Conservation (phyloP, 2,113 vertebrate genomes). For the Tursiops truncatus region DNA sequence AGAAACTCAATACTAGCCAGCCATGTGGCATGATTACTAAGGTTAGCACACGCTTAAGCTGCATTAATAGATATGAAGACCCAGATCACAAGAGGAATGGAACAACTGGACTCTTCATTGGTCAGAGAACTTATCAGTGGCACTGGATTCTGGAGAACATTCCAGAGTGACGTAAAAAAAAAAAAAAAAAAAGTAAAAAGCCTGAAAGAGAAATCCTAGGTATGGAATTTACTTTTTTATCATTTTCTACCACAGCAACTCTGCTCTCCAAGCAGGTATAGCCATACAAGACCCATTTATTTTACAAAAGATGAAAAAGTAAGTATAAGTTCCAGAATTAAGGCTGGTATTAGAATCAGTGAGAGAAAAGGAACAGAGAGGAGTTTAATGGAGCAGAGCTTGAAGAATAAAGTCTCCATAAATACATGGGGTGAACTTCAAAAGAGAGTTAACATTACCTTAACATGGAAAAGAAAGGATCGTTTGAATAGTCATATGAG, state of each 20-base stretch:
- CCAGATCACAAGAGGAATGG: neutral
- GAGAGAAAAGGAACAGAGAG: neutral
- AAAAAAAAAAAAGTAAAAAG: neutral
- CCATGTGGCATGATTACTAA: neutral
- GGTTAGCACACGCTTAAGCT: neutral
- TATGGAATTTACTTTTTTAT: neutral
- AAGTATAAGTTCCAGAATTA: neutral
- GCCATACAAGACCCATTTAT: neutral
- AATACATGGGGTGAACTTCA: neutral
- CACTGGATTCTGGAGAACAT: neutral
- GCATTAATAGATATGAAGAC: neutral
- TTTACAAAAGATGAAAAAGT: slow-evolving; percentile 35
- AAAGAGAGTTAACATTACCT: neutral
- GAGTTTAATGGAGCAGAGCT: neutral
- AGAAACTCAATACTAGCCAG: neutral
- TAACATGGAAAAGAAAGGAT: neutral
- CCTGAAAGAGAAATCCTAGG: neutral
- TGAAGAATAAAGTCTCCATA: neutral
- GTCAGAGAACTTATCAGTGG: neutral
- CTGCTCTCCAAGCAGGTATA: neutral
- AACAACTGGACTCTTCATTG: neutral
- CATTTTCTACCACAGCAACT: neutral
- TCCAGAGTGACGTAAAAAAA: neutral
- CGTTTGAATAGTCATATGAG: neutral
- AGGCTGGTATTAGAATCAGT: neutral